A percentile compares a stretch with the other conserved stretches of the same genome.
Conservation (phyloP, 2,113 vertebrate species). For the Macquaria ambigua region DNA sequence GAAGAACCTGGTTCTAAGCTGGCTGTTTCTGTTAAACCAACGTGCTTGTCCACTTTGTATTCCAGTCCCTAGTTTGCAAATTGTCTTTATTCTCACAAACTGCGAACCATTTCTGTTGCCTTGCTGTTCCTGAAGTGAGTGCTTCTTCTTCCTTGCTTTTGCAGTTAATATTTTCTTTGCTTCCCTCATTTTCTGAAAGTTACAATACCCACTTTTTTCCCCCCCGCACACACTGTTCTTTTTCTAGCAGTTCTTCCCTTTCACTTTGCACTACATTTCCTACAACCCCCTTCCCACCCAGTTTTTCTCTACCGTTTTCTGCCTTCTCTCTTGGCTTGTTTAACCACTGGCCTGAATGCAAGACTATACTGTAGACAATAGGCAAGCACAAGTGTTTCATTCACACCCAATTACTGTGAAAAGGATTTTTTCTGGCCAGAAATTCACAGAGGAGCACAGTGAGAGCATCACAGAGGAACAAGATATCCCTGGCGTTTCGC, state of each 20-base stretch:
- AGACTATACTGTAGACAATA: slow-evolving; percentile 66
- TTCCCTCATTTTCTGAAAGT: slow-evolving; percentile 18
- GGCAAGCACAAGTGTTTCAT: slow-evolving; percentile 72
- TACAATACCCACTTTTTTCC: neutral
- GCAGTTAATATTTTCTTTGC: neutral
- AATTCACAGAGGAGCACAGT: slow-evolving; percentile 70
- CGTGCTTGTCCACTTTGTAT: slow-evolving; percentile 39
- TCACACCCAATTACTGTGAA: slow-evolving; percentile 78
- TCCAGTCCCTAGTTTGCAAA: neutral
- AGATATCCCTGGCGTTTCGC: slow-evolving; percentile 65
- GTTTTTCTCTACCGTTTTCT: slow-evolving; percentile 18
- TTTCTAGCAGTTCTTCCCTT: slow-evolving; percentile 4
- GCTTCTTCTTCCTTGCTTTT: neutral
- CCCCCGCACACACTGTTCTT: neutral
- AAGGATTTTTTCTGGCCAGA: slow-evolving; percentile 67
- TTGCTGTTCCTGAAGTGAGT: slow-evolving; percentile 1
- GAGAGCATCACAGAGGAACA: slow-evolving; percentile 71
- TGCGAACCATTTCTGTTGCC: slow-evolving; percentile 11
- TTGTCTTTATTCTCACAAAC: neutral
- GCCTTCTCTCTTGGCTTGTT: slow-evolving; percentile 62
- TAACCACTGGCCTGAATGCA: slow-evolving; percentile 67
- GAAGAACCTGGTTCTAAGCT: slow-evolving; percentile 51
- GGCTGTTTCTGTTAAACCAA: slow-evolving; percentile 44
- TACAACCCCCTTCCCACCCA: neutral
- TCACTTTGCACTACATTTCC: slow-evolving; percentile 22